Evolutionary conservation across 2,888 invertebrate genomes (phyloP).

Genomic region (Coenonympha arcania): DNA sequence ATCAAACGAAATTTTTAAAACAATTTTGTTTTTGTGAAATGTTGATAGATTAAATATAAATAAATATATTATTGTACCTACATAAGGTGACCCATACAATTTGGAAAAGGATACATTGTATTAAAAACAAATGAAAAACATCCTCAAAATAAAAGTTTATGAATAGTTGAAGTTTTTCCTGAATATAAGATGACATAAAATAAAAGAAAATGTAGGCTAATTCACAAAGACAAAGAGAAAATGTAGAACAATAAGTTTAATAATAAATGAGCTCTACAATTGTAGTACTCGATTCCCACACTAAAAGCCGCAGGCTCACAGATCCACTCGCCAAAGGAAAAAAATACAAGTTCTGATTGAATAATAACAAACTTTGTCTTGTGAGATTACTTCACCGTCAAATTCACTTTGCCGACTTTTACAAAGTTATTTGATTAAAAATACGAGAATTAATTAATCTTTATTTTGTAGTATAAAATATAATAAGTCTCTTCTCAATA

Average conservation of each 20-base stretch:
- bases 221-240: not conserved
- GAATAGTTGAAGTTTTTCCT: too few relatives aligned
- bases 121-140: too few relatives aligned
- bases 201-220: not conserved
- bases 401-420: conserved; percentile 10
- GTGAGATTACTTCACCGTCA: conserved; percentile 18
- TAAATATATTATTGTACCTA: too few relatives aligned
- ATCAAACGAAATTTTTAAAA: too few relatives aligned
- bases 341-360: conserved; percentile 23
- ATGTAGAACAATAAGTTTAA: conserved; percentile 1
- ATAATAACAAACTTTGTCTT: conserved; percentile 19
- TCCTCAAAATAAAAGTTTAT: too few relatives aligned
- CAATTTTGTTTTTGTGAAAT: too few relatives aligned
- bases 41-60: too few relatives aligned
- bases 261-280: conserved; percentile 6
- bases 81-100: too few relatives aligned
- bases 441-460: not conserved
- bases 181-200: too few relatives aligned
- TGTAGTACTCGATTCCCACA: conserved; percentile 3
- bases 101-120: too few relatives aligned
- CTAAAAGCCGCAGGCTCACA: not conserved
- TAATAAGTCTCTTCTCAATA: too few relatives aligned
- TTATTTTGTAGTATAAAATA: not conserved
- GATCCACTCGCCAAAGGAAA: conserved; percentile 10
- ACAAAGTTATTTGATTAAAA: conserved; percentile 5